phyloP scores from a whole-genome alignment of 1,140 invertebrate species.

The Diachasma alloeum region DNA sequence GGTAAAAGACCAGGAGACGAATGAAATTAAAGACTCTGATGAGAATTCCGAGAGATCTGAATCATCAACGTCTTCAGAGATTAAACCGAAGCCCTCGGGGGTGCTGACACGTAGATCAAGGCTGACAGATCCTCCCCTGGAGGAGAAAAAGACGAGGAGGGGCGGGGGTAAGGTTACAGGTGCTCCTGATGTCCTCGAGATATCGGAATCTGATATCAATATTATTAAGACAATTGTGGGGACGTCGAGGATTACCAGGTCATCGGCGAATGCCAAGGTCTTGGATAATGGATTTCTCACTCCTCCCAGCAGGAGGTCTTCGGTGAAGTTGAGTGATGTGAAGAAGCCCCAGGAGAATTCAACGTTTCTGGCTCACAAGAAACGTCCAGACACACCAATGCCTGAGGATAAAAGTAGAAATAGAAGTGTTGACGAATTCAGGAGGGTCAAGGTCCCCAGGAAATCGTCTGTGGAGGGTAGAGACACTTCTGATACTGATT shows the following conservation, averaged over 20 bases:
- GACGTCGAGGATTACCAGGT: background rate
- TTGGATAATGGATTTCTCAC: constrained; percentile 35
- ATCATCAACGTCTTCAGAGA: background rate
- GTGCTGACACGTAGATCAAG: background rate
- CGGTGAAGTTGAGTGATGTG: background rate
- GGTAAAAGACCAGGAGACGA: background rate
- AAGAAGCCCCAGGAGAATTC: constrained; percentile 16
- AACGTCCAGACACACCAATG: constrained; percentile 43
- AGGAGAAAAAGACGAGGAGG: background rate
- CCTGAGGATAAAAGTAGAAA: constrained; percentile 36
- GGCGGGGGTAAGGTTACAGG: background rate
- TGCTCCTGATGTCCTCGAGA: background rate
- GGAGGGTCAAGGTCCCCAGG: constrained; percentile 4
- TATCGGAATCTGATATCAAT: background rate
- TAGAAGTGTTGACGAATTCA: constrained; percentile 26
- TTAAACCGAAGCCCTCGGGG: background rate
- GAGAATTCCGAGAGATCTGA: constrained; percentile 12
- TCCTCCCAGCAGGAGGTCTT: background rate
- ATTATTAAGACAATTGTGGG: background rate
- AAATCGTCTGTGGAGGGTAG: background rate
- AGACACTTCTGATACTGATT: constrained; percentile 33
- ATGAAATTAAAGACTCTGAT: constrained; percentile 24
- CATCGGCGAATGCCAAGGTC: background rate
- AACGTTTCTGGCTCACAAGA: background rate
- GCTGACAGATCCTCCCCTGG: background rate